Evolutionary conservation across 2,797 vertebrate species (phyloP).

Genomic region (Alfaro cultratus): DNA sequence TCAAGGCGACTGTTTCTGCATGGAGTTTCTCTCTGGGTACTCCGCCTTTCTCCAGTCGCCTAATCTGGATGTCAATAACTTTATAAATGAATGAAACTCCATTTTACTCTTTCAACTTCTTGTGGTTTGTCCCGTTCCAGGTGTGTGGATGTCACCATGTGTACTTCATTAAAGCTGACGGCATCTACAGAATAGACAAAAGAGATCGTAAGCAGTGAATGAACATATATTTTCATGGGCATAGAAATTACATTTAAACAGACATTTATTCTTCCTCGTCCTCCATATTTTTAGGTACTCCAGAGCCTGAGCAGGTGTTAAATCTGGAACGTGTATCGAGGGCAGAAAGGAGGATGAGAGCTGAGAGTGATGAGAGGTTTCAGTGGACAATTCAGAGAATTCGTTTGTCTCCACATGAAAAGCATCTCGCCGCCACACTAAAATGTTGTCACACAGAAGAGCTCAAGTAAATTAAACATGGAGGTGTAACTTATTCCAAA

Average conservation of each 20-base stretch:
- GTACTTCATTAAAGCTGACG: slow-evolving; percentile 87
- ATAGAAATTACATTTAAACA: background rate
- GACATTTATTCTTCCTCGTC: slow-evolving; percentile 25
- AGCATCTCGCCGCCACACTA: slow-evolving; percentile 84
- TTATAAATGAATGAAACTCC: background rate
- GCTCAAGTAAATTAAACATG: slow-evolving; percentile 53
- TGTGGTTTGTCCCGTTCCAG: slow-evolving; percentile 68
- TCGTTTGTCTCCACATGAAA: slow-evolving; percentile 89
- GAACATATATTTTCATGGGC: background rate
- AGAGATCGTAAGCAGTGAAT: slow-evolving; percentile 79
- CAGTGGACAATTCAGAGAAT: slow-evolving; percentile 85
- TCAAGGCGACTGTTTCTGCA: background rate
- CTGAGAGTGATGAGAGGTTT: slow-evolving; percentile 48
- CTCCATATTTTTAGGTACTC: slow-evolving; percentile 65
- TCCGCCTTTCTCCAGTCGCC: background rate
- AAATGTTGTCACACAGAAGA: slow-evolving; percentile 82
- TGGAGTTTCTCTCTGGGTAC: background rate
- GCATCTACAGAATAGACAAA: slow-evolving; percentile 85
- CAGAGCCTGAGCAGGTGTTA: slow-evolving; percentile 82
- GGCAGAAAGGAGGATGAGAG: slow-evolving; percentile 21
- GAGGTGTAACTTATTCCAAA: background rate
- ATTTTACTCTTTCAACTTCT: background rate
- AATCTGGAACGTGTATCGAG: slow-evolving; percentile 54
- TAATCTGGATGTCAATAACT: background rate
- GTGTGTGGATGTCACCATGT: slow-evolving; percentile 82